Evolutionary conservation across 2,113 vertebrate species (phyloP).

Genomic region (Pardalotus punctatus): DNA sequence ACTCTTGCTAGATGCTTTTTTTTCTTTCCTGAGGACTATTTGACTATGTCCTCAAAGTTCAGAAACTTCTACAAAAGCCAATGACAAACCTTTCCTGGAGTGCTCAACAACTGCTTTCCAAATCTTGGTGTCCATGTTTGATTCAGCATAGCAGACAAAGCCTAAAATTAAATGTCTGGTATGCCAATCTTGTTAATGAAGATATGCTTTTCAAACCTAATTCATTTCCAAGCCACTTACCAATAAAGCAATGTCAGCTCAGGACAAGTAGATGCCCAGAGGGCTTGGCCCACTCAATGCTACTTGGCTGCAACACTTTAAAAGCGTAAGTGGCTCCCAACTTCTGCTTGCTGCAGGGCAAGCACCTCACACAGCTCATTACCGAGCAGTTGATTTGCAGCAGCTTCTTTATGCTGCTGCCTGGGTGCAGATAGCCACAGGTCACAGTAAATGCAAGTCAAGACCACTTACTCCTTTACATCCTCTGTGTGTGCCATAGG

Average conservation of each 20-base stretch:
- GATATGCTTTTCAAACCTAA: background rate
- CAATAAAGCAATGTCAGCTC: background rate
- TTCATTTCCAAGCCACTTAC: background rate
- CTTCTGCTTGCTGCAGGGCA: background rate
- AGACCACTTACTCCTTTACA: background rate
- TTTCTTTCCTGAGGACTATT: background rate
- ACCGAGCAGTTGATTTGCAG: background rate
- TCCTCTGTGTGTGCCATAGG: background rate
- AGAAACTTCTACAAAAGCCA: background rate
- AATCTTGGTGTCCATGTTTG: background rate
- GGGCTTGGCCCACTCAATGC: background rate
- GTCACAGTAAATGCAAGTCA: background rate
- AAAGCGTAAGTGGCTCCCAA: background rate
- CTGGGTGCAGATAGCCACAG: background rate
- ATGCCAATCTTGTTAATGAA: background rate
- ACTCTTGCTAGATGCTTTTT: background rate
- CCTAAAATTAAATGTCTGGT: background rate
- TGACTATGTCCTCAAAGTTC: background rate
- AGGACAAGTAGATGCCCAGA: background rate
- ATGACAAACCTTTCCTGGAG: background rate
- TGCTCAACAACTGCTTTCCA: background rate
- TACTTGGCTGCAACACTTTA: background rate
- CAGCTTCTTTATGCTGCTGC: background rate
- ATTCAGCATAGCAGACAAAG: background rate
- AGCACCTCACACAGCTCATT: background rate